These are phyloP conservation scores for Eupithecia pulchellata DNA, from an alignment of 2,888 invertebrate species.

Conservation along the genomic window DNA sequence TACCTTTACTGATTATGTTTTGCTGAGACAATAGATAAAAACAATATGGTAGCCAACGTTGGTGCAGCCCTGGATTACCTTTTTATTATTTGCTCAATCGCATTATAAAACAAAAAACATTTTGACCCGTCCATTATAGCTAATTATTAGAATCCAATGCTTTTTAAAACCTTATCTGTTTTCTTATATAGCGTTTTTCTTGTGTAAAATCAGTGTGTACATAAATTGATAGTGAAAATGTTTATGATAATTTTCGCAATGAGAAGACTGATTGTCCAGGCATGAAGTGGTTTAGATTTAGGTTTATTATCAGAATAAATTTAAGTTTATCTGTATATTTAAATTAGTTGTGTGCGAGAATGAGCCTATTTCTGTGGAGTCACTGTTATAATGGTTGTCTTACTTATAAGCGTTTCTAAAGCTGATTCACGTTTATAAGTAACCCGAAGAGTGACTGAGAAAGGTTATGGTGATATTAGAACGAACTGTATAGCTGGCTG, in stretches of 20 bases:
- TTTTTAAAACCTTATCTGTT: constrained; percentile 3
- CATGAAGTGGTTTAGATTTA: constrained; percentile 76
- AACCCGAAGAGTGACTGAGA: background rate
- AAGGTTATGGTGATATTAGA: constrained; percentile 15
- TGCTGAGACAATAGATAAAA: background rate
- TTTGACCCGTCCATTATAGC: constrained; percentile 60
- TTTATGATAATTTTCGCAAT: constrained; percentile 82
- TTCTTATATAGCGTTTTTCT: constrained; percentile 44
- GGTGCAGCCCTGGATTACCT: constrained; percentile 3
- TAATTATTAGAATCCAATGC: constrained; percentile 33
- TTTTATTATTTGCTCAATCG: constrained; percentile 66
- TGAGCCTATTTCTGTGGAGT: constrained; percentile 3
- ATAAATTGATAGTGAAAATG: constrained; percentile 62
- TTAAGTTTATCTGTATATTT: constrained; percentile 73
- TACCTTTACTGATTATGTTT: constrained; percentile 48
- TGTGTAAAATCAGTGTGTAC: constrained; percentile 65
- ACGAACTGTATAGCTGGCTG: constrained; percentile 26
- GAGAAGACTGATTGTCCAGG: constrained; percentile 84
- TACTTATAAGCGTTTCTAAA: constrained; percentile 2
- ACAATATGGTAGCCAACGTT: background rate
- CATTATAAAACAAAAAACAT: constrained; percentile 31
- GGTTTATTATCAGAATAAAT: constrained; percentile 70
- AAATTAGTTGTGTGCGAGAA: constrained; percentile 57
- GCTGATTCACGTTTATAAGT: constrained; percentile 7
- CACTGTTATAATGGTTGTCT: background rate